Evolutionary conservation across 2,797 vertebrate genomes (phyloP).

Genomic region (Euthynnus affinis): DNA sequence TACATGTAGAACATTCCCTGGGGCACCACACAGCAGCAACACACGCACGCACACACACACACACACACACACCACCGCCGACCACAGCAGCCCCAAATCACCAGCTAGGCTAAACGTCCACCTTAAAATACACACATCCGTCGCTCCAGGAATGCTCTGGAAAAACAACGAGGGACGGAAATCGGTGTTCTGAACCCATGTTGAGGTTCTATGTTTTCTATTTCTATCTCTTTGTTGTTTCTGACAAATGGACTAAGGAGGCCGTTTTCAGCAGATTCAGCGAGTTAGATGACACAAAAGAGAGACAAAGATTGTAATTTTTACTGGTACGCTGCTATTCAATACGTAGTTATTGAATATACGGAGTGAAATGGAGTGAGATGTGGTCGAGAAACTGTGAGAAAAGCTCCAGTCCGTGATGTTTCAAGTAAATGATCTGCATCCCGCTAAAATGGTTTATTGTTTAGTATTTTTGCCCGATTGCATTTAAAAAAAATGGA

Average conservation of each 20-base stretch:
- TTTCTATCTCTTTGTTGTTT: conserved; percentile 71
- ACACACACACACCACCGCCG: conserved; percentile 57
- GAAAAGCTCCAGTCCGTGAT: background rate
- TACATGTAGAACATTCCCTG: conserved; percentile 69
- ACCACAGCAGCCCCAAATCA: conserved; percentile 83
- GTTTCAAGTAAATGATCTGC: background rate
- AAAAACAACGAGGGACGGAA: conserved; percentile 72
- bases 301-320: background rate
- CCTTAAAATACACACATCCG: conserved; percentile 81
- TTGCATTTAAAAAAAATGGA: no score
- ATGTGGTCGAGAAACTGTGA: background rate
- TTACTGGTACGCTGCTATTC: background rate
- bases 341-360: background rate
- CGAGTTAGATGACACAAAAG: conserved; percentile 7
- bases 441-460: background rate
- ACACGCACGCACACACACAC: conserved; percentile 53
- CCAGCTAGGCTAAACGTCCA: conserved; percentile 77
- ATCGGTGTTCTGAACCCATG: conserved; percentile 13
- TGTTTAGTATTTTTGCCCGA: no score
- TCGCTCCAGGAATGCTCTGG: conserved; percentile 76
- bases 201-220: conserved; percentile 71
- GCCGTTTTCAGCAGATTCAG: conserved; percentile 35
- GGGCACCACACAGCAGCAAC: conserved; percentile 51
- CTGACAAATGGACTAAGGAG: conserved; percentile 29
- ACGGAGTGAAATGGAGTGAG: background rate